phyloP scores from a whole-genome alignment of 2,888 invertebrate species.

The Schrankia costaestrigalis region DNA sequence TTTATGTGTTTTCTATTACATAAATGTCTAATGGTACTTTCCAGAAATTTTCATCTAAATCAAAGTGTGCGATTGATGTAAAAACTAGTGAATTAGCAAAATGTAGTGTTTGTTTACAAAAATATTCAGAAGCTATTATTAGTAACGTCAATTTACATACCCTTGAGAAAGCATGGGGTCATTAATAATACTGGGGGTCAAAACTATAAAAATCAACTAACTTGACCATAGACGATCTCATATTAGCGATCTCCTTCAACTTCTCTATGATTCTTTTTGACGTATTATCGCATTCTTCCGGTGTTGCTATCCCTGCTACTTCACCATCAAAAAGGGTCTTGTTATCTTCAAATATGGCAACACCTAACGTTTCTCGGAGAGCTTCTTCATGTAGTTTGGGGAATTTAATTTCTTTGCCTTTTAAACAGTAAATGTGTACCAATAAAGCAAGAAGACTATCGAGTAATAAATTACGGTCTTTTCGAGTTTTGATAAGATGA shows the following conservation, averaged over 20 bases:
- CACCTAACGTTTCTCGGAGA: conserved; percentile 61
- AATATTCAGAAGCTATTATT: no score
- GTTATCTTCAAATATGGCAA: conserved; percentile 81
- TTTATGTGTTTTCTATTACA: no score
- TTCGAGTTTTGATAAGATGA: conserved; percentile 78
- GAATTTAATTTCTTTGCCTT: conserved; percentile 80
- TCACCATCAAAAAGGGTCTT: conserved; percentile 44
- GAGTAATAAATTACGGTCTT: conserved; percentile 73
- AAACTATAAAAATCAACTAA: conserved; percentile 34
- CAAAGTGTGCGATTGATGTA: no score
- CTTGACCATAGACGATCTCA: conserved; percentile 61
- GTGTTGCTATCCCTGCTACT: conserved; percentile 38
- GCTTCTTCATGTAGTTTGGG: conserved; percentile 72
- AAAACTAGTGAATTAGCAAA: no score
- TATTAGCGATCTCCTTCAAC: conserved; percentile 60
- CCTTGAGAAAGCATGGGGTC: no score
- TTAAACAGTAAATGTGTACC: conserved; percentile 82
- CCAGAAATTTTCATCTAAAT: no score
- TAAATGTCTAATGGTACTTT: no score
- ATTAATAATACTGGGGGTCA: no score
- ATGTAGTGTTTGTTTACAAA: no score
- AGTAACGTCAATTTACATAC: no score
- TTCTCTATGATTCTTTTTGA: conserved; percentile 49
- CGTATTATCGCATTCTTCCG: conserved; percentile 52
- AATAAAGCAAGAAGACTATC: conserved; percentile 81